Evolutionary conservation across 1,140 invertebrate species (phyloP), one percentile per base, ranked within the genome.

Genomic region (Drosophila triauraria): DNA sequence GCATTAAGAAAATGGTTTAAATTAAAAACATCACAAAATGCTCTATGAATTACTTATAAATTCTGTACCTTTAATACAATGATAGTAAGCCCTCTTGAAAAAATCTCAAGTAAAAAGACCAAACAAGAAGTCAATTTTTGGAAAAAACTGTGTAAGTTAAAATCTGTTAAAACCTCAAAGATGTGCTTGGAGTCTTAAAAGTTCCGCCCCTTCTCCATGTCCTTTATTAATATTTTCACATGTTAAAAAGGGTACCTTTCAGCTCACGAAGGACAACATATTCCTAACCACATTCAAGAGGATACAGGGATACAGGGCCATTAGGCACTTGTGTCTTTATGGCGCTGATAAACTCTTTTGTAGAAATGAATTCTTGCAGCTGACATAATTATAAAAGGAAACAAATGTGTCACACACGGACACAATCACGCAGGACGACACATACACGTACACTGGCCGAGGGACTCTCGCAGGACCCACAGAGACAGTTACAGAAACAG

Each of bases 371-470:
- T 84, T 75, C 81, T 87, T 90, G 84, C 82, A 79, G 77, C 87
- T 88, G 84, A 88, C 84, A 88, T 90, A 90, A 79, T 85, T 85
- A 90, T 90, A 76, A 88, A 88, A 85, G 85, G 81, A 90, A 84
- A 81, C 84, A 90, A 88, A 88, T 88, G 81, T 81, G 85, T 50
- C 81, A 81, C 61, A 59, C 57, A 74, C 65, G 75, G 70, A 58
- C 48, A 64, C n/a, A 72, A 61, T 70, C 43, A 63, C 61, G 65
- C 59, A 40, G 51, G 27, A 60, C 48, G 9, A 10, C 38, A 48
- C 61, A 68, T n/a, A 48, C 23, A 42, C 47, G 35, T 25, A 72
- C 30, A 47, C 38, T 60, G 54, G 42, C 63, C 70, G 42, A 64
- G 56, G 57, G 57, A 78, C 69, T 69, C 72, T 71, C 67, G 51